Evolutionary conservation across 2,888 invertebrate species (phyloP), one percentile per base, ranked within the genome.

Genomic region (Cosmorhoe ocellata): DNA sequence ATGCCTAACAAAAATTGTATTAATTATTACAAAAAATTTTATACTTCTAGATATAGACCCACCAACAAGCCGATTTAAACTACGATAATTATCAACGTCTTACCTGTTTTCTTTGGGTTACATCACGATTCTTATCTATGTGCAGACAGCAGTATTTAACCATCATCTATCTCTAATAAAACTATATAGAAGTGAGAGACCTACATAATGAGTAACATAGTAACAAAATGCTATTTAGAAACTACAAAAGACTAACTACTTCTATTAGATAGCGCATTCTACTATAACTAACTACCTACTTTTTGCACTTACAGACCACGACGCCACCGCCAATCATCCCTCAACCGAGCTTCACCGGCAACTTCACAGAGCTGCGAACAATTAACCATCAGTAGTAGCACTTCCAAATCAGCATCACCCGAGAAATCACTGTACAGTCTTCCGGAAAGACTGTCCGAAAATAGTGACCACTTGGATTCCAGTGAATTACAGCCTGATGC

Each of bases 331-430:
- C 86, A 82, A 73, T 79, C 85, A 64, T 85, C 88, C 59, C 65
- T 83, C 69, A 81, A 80, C 65, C 84, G 81, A 77, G 70, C 79
- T 76, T 81, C 78, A 67, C 68, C 77, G 65, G 66, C 71, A 57
- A 76, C 76, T 64, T 79, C 87, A 73, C 85, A 84, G 67, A 89
- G 88, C 77, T 82, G 80, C 74, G 84, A 88, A 72, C 83, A 81
- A 69, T 74, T 84, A 63, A 71, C 84, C 67, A 86, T 80, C 78
- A 84, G 79, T 77, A 76, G 79, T 74, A 79, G 72, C 76, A 76
- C 79, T 74, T 79, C 81, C 66, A 84, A 83, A 76, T 79, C 74
- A 60, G 64, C 79, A 58, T 90, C 90, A 63, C 89, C 88, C 41
- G 82, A 83, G 59, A 87, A 88, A 76, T 78, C 80, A 63, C 74